Evolutionary conservation across 1,140 invertebrate species (phyloP), one percentile per base, ranked within the genome.

Genomic region (Drosophila repleta): DNA sequence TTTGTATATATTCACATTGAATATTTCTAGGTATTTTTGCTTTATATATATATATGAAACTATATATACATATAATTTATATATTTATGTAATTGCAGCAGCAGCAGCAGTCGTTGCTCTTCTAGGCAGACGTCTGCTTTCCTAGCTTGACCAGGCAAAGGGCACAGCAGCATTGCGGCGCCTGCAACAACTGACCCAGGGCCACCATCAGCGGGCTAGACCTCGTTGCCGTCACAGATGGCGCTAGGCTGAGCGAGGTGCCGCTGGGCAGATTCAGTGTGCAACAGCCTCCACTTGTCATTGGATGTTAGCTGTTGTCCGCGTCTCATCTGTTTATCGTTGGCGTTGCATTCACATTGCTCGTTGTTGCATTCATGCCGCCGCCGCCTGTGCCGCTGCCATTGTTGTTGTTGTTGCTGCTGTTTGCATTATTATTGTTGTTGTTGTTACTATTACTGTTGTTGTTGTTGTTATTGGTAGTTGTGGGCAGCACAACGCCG

Each of bases 271-370:
- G 58, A 55, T 62, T 65, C 13, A 82, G 65, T 8, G 81, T 63
- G 70, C 65, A 74, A 74, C 65, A 76, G 49, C 45, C 46, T 58
- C 55, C 32, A 37, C 45, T 68, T 49, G 53, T 62, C 43, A 70
- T 64, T 90, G 71, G 79, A 76, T 83, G 90, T 91, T 91, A 91
- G 85, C 89, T 90, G 62, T 29, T 62, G 48, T 77, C 79, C 81
- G 72, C 63, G 76, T 90, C 89, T 90, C 89, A 90, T 90, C 89
- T 90, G 58, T 90, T 90, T 71, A 90, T 89, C 46, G 84, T 85
- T 43, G 89, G 75, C 52, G 83, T 80, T 15, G 82, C 76, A 32
- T 72, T 76, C 39, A 65, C 61, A 24, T 75, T 71, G 39, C 55
- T 60, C 29, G 76, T 55, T 24, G 67, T 64, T 13, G 57, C 69